Percentiles rank a stretch among this genome's conserved stretches.
These are phyloP conservation scores for Xestoiulus laeticollis DNA, from an alignment of 2,888 invertebrate species.

Conservation along the genomic window DNA sequence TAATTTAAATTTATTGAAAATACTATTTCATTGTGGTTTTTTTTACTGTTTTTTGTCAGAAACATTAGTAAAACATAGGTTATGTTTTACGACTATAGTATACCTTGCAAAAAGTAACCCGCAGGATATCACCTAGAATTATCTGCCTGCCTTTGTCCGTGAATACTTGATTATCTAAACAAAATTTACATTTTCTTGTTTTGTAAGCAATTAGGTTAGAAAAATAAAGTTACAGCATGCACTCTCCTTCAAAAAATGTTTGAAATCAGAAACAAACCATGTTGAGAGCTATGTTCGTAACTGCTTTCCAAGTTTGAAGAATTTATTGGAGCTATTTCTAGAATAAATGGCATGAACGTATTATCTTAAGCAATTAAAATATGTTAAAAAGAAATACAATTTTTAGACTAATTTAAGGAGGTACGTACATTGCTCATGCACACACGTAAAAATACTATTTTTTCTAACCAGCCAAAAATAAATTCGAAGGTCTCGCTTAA, in stretches of 20 bases:
- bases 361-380: not conserved
- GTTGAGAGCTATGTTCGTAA: not conserved
- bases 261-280: not conserved
- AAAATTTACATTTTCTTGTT: not conserved
- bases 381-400: not conserved
- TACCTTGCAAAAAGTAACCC: not conserved
- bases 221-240: not conserved
- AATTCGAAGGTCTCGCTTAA: too few relatives aligned
- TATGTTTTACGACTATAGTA: not conserved
- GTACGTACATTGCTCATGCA: too few relatives aligned
- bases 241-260: not conserved
- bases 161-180: not conserved
- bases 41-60: not conserved
- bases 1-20: constrained; percentile 13
- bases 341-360: not conserved
- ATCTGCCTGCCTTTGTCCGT: not conserved
- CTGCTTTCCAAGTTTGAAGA: not conserved
- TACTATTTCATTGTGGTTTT: not conserved
- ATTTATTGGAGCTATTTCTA: not conserved
- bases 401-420: not conserved
- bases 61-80: not conserved
- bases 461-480: too few relatives aligned
- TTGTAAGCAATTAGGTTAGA: not conserved
- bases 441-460: too few relatives aligned
- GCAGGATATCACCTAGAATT: not conserved